Percentiles rank a stretch among this genome's conserved stretches.
Evolutionary conservation across 2,797 vertebrate genomes (phyloP).

Genomic region (Anguilla anguilla): DNA sequence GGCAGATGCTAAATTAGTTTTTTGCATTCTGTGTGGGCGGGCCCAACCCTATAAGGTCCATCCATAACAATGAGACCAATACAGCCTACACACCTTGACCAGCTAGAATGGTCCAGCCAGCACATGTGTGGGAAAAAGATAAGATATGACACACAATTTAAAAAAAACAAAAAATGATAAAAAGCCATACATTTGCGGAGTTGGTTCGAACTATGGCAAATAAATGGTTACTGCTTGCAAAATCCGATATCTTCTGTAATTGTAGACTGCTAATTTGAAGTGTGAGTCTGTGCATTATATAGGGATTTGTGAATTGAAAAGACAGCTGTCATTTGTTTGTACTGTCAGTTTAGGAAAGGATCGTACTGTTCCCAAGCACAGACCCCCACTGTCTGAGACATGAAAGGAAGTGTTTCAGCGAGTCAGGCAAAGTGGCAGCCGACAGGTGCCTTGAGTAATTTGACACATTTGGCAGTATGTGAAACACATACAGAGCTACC

Average conservation of each 20-base stretch:
- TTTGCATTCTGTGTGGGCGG: too few relatives aligned
- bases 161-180: background rate
- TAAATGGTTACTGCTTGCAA: background rate
- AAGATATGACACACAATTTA: background rate
- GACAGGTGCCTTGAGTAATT: slow-evolving; percentile 26
- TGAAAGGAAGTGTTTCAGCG: background rate
- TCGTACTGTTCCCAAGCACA: background rate
- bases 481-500: slow-evolving; percentile 9
- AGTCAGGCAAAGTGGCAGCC: slow-evolving; percentile 4
- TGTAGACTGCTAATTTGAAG: background rate
- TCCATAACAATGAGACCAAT: too few relatives aligned
- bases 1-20: background rate
- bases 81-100: background rate
- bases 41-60: too few relatives aligned
- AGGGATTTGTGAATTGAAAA: background rate
- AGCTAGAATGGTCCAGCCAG: background rate
- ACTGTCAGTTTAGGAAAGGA: background rate
- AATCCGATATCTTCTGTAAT: background rate
- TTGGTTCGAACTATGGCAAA: background rate
- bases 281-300: background rate
- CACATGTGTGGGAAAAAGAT: background rate
- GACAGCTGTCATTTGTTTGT: background rate
- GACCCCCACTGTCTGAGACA: background rate
- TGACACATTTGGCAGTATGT: background rate
- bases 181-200: background rate